These are phyloP conservation scores for Lichenostomus cassidix DNA, from an alignment of 2,113 vertebrate species.

Conservation along the genomic window DNA sequence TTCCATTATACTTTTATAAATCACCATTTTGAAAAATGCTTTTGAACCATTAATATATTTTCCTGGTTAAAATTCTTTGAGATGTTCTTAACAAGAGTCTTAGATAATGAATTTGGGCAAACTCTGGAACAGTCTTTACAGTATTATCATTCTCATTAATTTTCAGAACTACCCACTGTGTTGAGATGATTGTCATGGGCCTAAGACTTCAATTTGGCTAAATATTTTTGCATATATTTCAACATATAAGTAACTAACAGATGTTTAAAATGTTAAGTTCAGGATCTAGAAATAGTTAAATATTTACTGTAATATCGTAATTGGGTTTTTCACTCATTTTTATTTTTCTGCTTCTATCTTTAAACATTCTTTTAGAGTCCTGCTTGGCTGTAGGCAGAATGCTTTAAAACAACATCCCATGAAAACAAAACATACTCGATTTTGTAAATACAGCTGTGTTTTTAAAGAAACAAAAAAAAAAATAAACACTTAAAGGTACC, in stretches of 20 bases:
- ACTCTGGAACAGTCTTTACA: constrained; percentile 99
- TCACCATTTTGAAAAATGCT: constrained; percentile 84
- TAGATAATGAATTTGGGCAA: constrained; percentile 99
- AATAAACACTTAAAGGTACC: neutral
- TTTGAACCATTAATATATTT: constrained; percentile 87
- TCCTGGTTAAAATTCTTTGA: constrained; percentile 92
- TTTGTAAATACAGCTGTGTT: constrained; percentile 66
- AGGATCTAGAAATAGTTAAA: constrained; percentile 72
- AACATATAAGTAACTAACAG: constrained; percentile 80
- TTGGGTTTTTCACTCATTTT: constrained; percentile 63
- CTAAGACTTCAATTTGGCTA: constrained; percentile 98
- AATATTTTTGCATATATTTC: constrained; percentile 88
- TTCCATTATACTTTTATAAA: constrained; percentile 83
- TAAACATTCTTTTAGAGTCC: constrained; percentile 33
- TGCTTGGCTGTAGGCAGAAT: constrained; percentile 30
- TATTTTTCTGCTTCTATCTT: constrained; percentile 65
- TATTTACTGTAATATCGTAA: constrained; percentile 68
- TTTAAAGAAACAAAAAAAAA: constrained; percentile 4
- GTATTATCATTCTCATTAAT: constrained; percentile 99
- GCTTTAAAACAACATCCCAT: constrained; percentile 53
- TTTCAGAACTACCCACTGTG: constrained; percentile 97
- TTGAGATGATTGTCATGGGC: constrained; percentile 99
- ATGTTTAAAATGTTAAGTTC: constrained; percentile 78
- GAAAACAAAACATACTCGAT: constrained; percentile 46
- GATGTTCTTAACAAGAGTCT: constrained; percentile 94